Base-by-base conservation (phyloP, 1,140 invertebrate genomes). In the Anthonomus grandis region DNA sequence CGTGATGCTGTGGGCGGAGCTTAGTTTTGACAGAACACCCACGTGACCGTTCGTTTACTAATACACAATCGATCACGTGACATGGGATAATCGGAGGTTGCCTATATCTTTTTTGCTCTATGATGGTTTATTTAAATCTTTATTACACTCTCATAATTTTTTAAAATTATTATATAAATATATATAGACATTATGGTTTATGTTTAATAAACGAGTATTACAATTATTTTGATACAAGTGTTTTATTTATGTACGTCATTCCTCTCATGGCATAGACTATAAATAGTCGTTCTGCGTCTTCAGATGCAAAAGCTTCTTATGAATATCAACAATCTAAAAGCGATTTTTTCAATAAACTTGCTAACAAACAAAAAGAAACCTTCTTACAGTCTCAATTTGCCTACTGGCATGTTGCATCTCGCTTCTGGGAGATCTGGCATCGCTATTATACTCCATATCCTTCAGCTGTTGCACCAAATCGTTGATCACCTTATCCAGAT, bases 241-340 rank as follows among this genome's bases (percentile, higher is more conserved):
- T 53, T 53, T 53, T 10, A 24, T 42, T 53, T 44, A 19, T 24
- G n/a, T 38, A 1, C n/a, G n/a, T n/a, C n/a, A n/a, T n/a, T n/a
- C n/a, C n/a, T n/a, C 3, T n/a, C 10, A 38, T 23, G 27, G 37
- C 2, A 25, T 41, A 12, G n/a, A 38, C 15, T 50, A 23, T 15
- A 25, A 21, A n/a, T 31, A 45, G 18, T 64, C 49, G 37, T 64
- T 66, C 4, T 38, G 22, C 54, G 57, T 44, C 48, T 64, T 59
- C 15, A 67, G 19, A 15, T 63, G 24, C 8, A 63, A 34, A 1
- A 70, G 41, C 47, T 66, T 69, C 37, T 65, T 69, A 18, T 70
- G 69, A 23, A 69, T 60, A 10, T 62, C 64, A 44, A 65, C 60
- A 39, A 70, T 65, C 69, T 70, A 49, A 31, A 66, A 56, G 10